A percentile compares a stretch with the other conserved stretches of the same genome.
phyloP scores from a whole-genome alignment of 2,797 vertebrate genomes.

The Darevskia mixta region DNA sequence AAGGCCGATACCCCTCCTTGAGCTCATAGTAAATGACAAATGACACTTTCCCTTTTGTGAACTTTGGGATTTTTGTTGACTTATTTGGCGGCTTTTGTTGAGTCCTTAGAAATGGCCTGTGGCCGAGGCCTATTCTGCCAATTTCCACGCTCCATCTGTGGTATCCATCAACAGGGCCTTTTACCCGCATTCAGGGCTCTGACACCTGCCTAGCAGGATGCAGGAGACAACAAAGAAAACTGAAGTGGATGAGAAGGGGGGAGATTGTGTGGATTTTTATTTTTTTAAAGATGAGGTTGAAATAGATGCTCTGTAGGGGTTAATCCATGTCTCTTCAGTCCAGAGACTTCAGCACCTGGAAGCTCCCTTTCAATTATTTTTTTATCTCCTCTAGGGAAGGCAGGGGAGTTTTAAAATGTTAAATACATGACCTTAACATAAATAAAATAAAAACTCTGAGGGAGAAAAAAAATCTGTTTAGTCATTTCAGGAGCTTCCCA shows the following conservation, averaged over 20 bases:
- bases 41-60: conserved; percentile 95
- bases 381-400: conserved; percentile 60
- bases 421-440: not conserved
- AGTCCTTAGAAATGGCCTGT: conserved; percentile 88
- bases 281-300: conserved; percentile 67
- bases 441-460: not conserved
- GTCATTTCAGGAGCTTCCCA: not conserved
- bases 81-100: conserved; percentile 94
- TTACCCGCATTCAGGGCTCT: conserved; percentile 90
- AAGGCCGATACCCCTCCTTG: conserved; percentile 84
- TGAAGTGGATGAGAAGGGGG: conserved; percentile 80
- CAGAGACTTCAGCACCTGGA: conserved; percentile 89
- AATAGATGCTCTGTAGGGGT: conserved; percentile 86
- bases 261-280: conserved; percentile 62
- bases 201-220: conserved; percentile 97
- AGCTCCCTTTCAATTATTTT: conserved; percentile 68
- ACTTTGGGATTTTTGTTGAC: conserved; percentile 91
- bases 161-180: conserved; percentile 95
- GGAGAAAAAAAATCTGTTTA: not conserved
- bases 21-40: conserved; percentile 90
- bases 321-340: conserved; percentile 89
- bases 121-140: conserved; percentile 92
- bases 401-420: conserved; percentile 11
- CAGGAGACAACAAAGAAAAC: conserved; percentile 85
- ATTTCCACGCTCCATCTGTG: conserved; percentile 99